A percentile compares a stretch with the other conserved stretches of the same genome.
phyloP scores from a whole-genome alignment of 2,888 invertebrate species.

The Ferrisia virgata region DNA sequence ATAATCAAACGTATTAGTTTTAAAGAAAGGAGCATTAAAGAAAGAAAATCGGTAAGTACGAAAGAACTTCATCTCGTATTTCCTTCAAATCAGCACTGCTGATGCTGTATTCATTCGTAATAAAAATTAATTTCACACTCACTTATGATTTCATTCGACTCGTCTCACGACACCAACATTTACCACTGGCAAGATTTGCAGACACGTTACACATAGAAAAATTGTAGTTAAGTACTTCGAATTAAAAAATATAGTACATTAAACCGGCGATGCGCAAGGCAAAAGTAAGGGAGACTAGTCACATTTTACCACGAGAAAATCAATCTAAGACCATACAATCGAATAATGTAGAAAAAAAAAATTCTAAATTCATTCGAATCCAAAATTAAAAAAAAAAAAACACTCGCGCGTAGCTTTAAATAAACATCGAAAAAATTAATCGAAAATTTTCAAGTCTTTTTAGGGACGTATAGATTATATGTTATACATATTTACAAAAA shows the following conservation, averaged over 20 bases:
- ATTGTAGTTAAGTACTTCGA: neutral
- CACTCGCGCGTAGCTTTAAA: neutral
- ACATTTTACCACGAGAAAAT: neutral
- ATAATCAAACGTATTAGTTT: neutral
- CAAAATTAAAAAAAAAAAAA: neutral
- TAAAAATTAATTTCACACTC: too few relatives aligned
- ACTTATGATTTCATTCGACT: too few relatives aligned
- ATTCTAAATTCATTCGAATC: neutral
- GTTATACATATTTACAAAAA: neutral
- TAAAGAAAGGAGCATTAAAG: neutral
- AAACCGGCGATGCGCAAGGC: neutral
- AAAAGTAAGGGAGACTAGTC: neutral
- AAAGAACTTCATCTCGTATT: neutral
- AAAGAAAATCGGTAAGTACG: neutral
- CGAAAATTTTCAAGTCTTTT: neutral
- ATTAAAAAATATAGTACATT: neutral
- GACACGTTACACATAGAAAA: neutral
- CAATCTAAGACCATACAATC: neutral
- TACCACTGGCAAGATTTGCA: neutral
- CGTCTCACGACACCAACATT: neutral
- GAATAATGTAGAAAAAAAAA: neutral
- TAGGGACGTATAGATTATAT: neutral
- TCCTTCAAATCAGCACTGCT: too few relatives aligned
- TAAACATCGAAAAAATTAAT: neutral
- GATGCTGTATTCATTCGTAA: too few relatives aligned